Conservation (phyloP, 2,888 invertebrate species). For the Margaritifera margaritifera region DNA sequence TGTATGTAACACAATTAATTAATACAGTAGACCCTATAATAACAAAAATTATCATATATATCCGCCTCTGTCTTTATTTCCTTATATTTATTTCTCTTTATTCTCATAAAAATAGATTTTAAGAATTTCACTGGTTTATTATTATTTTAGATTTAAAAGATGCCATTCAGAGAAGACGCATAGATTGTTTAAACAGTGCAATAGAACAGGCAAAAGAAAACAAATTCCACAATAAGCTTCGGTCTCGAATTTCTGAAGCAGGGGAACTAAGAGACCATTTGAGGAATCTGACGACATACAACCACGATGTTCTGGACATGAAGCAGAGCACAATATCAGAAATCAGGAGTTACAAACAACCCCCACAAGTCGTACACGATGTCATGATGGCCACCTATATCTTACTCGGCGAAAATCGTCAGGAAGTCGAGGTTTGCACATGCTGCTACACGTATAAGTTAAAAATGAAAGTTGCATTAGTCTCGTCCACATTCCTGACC, state of each 20-base stretch:
- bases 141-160: conserved; percentile 44
- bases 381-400: conserved; percentile 47
- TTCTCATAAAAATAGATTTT: too few relatives aligned
- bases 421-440: conserved; percentile 27
- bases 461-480: too few relatives aligned
- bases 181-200: conserved; percentile 34
- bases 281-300: conserved; percentile 34
- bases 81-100: too few relatives aligned
- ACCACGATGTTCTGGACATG: conserved; percentile 48
- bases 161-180: conserved; percentile 34
- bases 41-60: too few relatives aligned
- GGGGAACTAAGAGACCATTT: conserved; percentile 44
- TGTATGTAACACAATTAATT: too few relatives aligned
- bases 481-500: too few relatives aligned
- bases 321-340: conserved; percentile 50
- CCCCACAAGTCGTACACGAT: conserved; percentile 30
- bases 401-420: conserved; percentile 36
- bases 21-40: too few relatives aligned
- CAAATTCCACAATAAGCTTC: conserved; percentile 26
- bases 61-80: too few relatives aligned
- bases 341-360: conserved; percentile 40
- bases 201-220: conserved; percentile 31
- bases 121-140: too few relatives aligned
- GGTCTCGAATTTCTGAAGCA: conserved; percentile 36
- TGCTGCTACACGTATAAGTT: too few relatives aligned